Conservation (phyloP, 2,797 vertebrate genomes). For the Botia kubotai region DNA sequence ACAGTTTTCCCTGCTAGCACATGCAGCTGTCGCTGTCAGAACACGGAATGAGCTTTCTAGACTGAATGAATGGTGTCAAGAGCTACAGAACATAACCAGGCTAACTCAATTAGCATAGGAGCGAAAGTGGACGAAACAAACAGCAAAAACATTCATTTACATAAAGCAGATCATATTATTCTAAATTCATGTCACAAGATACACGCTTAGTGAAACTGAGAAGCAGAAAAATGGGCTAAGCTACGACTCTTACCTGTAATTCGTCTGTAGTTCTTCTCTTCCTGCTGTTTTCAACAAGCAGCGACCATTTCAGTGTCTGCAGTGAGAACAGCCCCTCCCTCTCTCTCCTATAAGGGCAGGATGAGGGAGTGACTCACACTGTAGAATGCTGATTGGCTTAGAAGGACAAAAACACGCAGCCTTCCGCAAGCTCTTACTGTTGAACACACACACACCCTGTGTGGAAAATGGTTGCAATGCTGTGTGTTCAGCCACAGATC, state of each 20-base stretch:
- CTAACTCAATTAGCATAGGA: conserved; percentile 51
- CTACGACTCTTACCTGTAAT: conserved; percentile 72
- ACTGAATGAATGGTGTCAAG: conserved; percentile 18
- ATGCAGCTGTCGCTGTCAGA: neutral
- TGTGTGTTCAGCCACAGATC: neutral
- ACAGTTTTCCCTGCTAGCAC: neutral
- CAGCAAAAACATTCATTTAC: too few relatives aligned
- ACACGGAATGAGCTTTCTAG: neutral
- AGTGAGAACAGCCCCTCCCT: conserved; percentile 60
- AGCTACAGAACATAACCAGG: conserved; percentile 15
- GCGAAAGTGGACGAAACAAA: conserved; percentile 1
- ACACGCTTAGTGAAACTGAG: neutral
- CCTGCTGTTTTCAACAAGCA: conserved; percentile 57
- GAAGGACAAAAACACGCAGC: conserved; percentile 40
- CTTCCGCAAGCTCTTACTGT: conserved; percentile 45
- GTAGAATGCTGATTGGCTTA: conserved; percentile 71
- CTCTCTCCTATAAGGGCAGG: conserved; percentile 68
- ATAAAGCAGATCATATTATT: neutral
- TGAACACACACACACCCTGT: conserved; percentile 5
- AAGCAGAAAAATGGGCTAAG: conserved; percentile 25
- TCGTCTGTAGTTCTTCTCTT: conserved; percentile 55
- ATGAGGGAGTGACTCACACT: conserved; percentile 70
- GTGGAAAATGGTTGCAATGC: conserved; percentile 57
- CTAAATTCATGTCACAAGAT: conserved; percentile 7
- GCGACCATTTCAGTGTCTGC: conserved; percentile 73